Percentiles rank a stretch among this genome's conserved stretches.
Conservation (phyloP, 1,140 invertebrate genomes). For the Adelges cooleyi region DNA sequence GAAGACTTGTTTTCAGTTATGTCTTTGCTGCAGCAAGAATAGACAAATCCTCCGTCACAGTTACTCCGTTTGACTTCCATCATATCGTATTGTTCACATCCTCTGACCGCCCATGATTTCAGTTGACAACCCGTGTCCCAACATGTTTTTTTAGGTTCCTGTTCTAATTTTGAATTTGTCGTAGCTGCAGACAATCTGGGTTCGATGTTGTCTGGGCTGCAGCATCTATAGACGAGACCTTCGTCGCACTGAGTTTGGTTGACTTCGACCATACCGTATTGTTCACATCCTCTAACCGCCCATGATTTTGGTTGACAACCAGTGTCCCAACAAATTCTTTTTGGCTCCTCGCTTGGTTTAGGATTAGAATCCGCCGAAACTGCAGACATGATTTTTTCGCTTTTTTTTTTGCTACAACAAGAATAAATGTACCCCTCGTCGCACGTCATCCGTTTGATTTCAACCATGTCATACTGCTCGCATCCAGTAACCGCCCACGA, state of each 20-base stretch:
- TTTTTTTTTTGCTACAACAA: neutral
- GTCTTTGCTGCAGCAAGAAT: neutral
- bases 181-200: too few relatives aligned
- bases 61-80: neutral
- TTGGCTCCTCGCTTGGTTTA: too few relatives aligned
- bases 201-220: neutral
- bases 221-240: neutral
- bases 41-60: neutral
- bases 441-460: neutral
- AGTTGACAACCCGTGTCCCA: neutral
- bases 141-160: neutral
- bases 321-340: neutral
- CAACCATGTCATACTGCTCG: neutral
- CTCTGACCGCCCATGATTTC: neutral
- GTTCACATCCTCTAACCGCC: neutral
- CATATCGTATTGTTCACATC: neutral
- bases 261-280: neutral
- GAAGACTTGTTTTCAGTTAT: too few relatives aligned
- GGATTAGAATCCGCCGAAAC: too few relatives aligned
- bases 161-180: too few relatives aligned
- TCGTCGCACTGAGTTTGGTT: neutral
- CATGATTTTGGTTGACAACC: neutral
- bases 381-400: too few relatives aligned
- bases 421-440: neutral
- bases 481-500: neutral